Evolutionary conservation across 2,797 vertebrate species (phyloP).

Genomic region (Erpetoichthys calabaricus): DNA sequence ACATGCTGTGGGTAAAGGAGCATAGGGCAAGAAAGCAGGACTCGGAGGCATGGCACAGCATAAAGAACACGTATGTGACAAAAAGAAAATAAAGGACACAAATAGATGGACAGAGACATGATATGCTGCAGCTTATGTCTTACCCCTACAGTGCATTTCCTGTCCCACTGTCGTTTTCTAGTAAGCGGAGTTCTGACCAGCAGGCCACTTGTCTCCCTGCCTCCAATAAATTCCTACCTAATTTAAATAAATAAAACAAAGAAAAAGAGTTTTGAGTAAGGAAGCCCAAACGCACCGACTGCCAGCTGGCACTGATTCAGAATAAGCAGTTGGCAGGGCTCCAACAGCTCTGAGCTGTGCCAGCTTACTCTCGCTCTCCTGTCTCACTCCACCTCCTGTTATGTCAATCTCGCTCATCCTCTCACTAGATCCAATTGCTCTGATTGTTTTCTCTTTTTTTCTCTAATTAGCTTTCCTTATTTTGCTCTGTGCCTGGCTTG

Average conservation of each 20-base stretch:
- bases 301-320: constrained; percentile 82
- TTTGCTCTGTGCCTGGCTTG: background rate
- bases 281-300: constrained; percentile 54
- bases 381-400: constrained; percentile 3
- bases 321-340: constrained; percentile 49
- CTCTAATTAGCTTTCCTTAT: background rate
- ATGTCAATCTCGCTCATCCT: background rate
- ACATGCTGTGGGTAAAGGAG: no score
- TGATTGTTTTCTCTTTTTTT: background rate
- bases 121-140: no score
- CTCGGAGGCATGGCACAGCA: no score
- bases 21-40: no score
- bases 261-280: constrained; percentile 32
- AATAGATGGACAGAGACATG: no score
- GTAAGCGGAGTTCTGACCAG: no score
- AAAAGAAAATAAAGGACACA: no score
- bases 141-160: no score
- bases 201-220: no score
- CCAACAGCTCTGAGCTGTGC: constrained; percentile 35
- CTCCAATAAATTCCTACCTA: background rate
- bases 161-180: no score
- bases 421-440: background rate
- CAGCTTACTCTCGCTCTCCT: constrained; percentile 12
- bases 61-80: no score
- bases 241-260: background rate